These are phyloP conservation scores for Diplazon laetatorius DNA, from an alignment of 2,888 invertebrate species.

Conservation along the genomic window DNA sequence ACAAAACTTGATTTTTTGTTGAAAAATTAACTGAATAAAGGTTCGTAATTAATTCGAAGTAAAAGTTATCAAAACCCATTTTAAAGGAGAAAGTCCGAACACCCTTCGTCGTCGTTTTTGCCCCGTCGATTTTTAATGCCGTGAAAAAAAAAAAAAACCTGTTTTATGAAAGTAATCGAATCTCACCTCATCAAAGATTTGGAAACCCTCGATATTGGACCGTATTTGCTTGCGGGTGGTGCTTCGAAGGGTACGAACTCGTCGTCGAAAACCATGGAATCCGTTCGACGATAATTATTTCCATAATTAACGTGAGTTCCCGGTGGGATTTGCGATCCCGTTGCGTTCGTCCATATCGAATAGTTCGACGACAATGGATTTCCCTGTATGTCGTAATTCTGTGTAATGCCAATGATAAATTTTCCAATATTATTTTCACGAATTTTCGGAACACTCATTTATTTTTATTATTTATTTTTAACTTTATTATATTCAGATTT, in stretches of 20 bases:
- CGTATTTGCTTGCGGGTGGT: constrained; percentile 87
- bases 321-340: constrained; percentile 73
- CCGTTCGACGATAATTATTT: constrained; percentile 83
- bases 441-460: too few species aligned
- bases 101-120: too few species aligned
- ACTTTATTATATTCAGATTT: not conserved
- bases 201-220: constrained; percentile 85
- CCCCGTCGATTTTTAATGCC: too few species aligned
- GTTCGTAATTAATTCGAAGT: not conserved
- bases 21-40: too few species aligned
- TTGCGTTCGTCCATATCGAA: constrained; percentile 79
- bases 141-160: too few species aligned
- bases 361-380: constrained; percentile 75
- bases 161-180: too few species aligned
- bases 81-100: too few species aligned
- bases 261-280: constrained; percentile 85
- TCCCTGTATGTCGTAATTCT: constrained; percentile 77
- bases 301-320: constrained; percentile 75
- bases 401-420: too few species aligned
- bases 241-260: constrained; percentile 88
- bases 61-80: too few species aligned
- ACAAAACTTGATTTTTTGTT: too few species aligned
- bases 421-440: too few species aligned
- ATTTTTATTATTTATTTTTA: not conserved
- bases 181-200: constrained; percentile 77